phyloP scores from a whole-genome alignment of 2,113 vertebrate species.

The Rhea pennata region DNA sequence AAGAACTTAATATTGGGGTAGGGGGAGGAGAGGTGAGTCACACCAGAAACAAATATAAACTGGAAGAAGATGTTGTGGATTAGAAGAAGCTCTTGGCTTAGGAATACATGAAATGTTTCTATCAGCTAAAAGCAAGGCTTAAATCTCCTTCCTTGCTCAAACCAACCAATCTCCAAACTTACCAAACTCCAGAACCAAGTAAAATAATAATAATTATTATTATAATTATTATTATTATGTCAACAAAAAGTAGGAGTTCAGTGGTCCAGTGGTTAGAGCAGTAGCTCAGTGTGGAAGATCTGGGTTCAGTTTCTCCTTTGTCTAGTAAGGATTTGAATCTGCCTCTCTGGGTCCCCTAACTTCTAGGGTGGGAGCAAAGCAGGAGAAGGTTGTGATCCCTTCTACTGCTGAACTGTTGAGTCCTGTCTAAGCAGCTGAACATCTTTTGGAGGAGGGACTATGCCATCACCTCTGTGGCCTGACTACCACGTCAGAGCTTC shows the following conservation, averaged over 20 bases:
- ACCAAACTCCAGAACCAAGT: background rate
- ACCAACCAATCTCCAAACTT: background rate
- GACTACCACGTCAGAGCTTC: background rate
- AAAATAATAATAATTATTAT: too few species aligned
- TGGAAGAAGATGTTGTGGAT: background rate
- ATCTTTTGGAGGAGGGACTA: background rate
- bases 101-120: background rate
- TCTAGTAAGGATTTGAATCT: background rate
- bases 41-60: fast-evolving
- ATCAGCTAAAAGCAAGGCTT: background rate
- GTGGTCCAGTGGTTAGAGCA: background rate
- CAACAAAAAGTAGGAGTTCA: background rate
- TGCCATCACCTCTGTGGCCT: background rate
- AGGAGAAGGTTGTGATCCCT: background rate
- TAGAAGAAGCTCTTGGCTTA: background rate
- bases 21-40: background rate
- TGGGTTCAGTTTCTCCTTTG: background rate
- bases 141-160: background rate
- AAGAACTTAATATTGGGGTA: background rate
- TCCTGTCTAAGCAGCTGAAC: fast-evolving
- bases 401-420: too few species aligned
- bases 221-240: too few species aligned
- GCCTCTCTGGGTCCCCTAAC: background rate
- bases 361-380: fast-evolving
- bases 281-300: background rate